Evolutionary conservation across 2,113 vertebrate species (phyloP), one percentile per base, ranked within the genome.

Genomic region (Baryphthengus martii): DNA sequence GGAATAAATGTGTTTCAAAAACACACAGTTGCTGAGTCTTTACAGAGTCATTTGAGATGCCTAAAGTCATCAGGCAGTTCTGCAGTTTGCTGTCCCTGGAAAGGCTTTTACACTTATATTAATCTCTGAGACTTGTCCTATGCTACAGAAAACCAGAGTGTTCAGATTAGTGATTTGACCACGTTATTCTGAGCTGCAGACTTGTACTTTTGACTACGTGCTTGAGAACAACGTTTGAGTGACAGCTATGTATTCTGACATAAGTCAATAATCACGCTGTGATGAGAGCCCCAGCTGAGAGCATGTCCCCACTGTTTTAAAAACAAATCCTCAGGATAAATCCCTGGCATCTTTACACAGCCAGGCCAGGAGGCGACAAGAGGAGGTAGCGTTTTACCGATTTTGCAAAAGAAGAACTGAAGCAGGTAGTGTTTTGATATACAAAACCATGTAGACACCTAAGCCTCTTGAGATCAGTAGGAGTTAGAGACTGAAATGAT

Each of bases 1-100:
- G 79, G 66, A 93, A 95, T 71, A 92, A 92, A 90, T 40, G 28
- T 16, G 25, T 58, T 91, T 89, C 77, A 81, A 65, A 97, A 97
- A 84, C 17, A 88, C 1, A 13, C 40, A 70, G 89, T 35, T 87
- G 26, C 73, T 35, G 67, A 67, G 53, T 65, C 68, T 90, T 93
- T 70, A 84, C 68, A 79, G 15, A 80, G 75, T 17, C 73, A 88
- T 92, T 91, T 88, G 40, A 82, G 90, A 86, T 14, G 18, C 33
- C 81, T 76, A 56, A 85, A 37, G 55, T 49, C 61, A 91, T 72
- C 90, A 89, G 2, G 2, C 62, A 61, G 50, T 37, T 68, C 70
- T 85, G 59, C 4, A 20, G 61, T 78, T 80, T 68, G 80, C 66
- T 92, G 58, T 56, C 45, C 82, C 39, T 65, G 47, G 55, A 82